A percentile compares a stretch with the other conserved stretches of the same genome.
These are phyloP conservation scores for Nyctibius bracteatus DNA, from an alignment of 2,113 vertebrate genomes.

Conservation along the genomic window DNA sequence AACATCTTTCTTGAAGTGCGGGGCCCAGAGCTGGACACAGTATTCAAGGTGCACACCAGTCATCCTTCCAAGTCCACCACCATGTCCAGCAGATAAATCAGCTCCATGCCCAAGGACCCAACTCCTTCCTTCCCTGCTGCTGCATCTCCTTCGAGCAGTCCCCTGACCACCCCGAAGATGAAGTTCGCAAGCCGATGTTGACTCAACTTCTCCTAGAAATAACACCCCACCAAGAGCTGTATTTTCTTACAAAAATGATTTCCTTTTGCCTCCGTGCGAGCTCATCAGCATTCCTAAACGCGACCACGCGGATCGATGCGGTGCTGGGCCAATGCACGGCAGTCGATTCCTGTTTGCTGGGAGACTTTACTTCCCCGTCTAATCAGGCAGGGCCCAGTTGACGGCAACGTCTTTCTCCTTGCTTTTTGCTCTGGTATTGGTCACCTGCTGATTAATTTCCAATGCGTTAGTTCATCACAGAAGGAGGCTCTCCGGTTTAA, in stretches of 20 bases:
- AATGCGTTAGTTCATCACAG: not conserved
- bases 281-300: conserved; percentile 35
- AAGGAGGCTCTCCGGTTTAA: not conserved
- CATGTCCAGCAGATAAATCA: not conserved
- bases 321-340: not conserved
- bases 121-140: not conserved
- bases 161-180: fast-evolving
- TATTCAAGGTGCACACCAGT: too few relatives aligned
- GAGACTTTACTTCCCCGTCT: not conserved
- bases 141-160: fast-evolving
- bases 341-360: conserved; percentile 7
- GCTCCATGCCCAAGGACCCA: not conserved
- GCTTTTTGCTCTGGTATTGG: not conserved
- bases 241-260: conserved; percentile 26
- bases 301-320: fast-evolving
- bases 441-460: not conserved
- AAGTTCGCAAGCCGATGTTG: fast-evolving
- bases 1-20: too few relatives aligned
- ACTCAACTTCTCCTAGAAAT: not conserved
- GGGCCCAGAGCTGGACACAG: too few relatives aligned
- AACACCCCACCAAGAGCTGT: not conserved
- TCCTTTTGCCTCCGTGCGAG: not conserved
- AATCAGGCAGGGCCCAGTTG: not conserved
- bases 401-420: not conserved
- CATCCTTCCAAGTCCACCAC: not conserved